Evolutionary conservation across 2,888 invertebrate species (phyloP), one percentile per base, ranked within the genome.

Genomic region (Colletes collaris): DNA sequence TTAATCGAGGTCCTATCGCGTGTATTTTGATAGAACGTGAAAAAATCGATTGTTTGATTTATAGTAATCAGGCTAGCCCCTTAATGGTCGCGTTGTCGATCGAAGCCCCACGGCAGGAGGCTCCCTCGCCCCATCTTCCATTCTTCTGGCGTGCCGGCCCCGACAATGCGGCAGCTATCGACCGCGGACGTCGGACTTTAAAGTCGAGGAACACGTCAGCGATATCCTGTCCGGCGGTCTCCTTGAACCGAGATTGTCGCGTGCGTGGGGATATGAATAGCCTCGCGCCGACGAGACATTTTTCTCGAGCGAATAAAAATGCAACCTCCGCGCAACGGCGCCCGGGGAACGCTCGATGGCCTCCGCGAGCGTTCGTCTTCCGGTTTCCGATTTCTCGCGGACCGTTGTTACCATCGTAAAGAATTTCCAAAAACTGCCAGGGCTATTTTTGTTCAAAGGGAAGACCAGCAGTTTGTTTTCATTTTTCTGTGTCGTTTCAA

Each of bases 131-230:
- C 65, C 53, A 49, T 69, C 73, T 59, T 60, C 69, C 68, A 40
- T 74, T 72, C 72, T 65, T 65, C 72, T 8, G 44, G 44, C 44
- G 44, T 46, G 44, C 44, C 44, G 10, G 10, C 44, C 11, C 62
- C 27, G 77, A 76, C 76, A 76, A 76, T 77, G 67, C 79, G 63
- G 37, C 78, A 56, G 68, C 67, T 77, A 79, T 79, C 77, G 79
- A 77, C 79, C 79, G 67, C 53, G 67, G 68, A 64, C 77, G 76
- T 63, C 53, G 71, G 76, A 76, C 67, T 76, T 76, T 76, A 79
- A 78, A 78, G 76, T 75, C 76, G 67, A 27, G 76, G 58, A 76
- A 79, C 79, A 50, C 76, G 79, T 76, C 76, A 78, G 76, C 76
- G 73, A 76, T 76, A 77, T 77, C 77, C 77, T 77, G 75, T 77